Evolutionary conservation across 2,888 invertebrate species (phyloP).

Genomic region (Sesia bembeciformis): DNA sequence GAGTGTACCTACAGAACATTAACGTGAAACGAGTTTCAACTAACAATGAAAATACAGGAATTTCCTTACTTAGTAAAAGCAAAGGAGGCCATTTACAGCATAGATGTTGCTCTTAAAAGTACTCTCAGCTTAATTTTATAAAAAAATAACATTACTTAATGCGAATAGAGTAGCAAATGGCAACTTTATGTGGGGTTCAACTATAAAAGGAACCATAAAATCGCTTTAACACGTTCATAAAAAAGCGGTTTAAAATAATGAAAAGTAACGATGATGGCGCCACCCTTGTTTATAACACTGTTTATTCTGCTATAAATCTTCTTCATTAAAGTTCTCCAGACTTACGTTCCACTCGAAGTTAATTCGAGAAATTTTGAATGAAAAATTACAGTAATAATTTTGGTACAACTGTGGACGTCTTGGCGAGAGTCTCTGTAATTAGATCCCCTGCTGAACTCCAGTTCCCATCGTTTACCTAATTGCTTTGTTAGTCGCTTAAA

Average conservation of each 20-base stretch:
- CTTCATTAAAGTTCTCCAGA: conserved; percentile 24
- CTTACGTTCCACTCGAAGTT: conserved; percentile 36
- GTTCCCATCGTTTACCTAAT: conserved; percentile 41
- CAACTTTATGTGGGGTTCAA: conserved; percentile 17
- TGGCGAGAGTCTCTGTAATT: conserved; percentile 46
- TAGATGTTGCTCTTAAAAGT: too few relatives aligned
- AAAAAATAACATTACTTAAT: neutral
- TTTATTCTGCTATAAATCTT: conserved; percentile 38
- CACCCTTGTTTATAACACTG: conserved; percentile 23
- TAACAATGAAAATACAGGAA: too few relatives aligned
- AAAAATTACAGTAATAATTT: conserved; percentile 65
- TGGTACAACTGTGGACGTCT: conserved; percentile 43
- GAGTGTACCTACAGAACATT: too few relatives aligned
- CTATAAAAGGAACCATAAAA: conserved; percentile 25
- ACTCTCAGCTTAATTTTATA: too few relatives aligned
- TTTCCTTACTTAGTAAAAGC: too few relatives aligned
- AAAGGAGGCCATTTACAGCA: too few relatives aligned
- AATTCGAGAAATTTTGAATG: conserved; percentile 51
- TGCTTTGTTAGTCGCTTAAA: conserved; percentile 38
- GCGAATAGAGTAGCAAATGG: conserved; percentile 6
- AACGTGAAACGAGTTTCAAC: too few relatives aligned
- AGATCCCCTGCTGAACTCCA: conserved; percentile 41
- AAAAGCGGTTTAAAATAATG: conserved; percentile 20
- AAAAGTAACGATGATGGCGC: conserved; percentile 17
- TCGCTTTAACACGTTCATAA: conserved; percentile 14